Base-by-base conservation (phyloP, 1,140 invertebrate species). In the Proales similis region DNA sequence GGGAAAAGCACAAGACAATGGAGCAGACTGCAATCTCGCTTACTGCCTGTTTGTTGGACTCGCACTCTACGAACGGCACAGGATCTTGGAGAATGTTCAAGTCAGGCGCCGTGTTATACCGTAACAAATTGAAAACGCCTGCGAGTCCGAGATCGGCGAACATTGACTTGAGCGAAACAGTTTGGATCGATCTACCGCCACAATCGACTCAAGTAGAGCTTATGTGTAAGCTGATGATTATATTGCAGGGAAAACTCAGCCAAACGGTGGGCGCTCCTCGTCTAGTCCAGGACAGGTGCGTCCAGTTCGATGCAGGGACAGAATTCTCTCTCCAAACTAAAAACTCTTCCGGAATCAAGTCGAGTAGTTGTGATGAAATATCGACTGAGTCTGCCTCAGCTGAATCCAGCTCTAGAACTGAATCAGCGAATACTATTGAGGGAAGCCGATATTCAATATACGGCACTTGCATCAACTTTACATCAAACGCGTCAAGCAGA, bases 221-320 rank as follows among this genome's bases (percentile, higher is more conserved):
- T 14, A 57, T 57, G 51, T 57, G 51, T 57, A 57, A 57, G 22
- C 5, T 57, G 20, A 57, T 57, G 9, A 57, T 57, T 12, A 57
- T 57, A 7, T 42, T 57, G 7, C 51, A 57, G 32, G 51, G 51
- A 4, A 42, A 36, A 26, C 24, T 39, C 12, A 42, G 17, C 19
- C 36, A 57, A 26, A 24, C 36, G 20, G 27, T 27, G 12, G 51
- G 51, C 22, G 36, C 51, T 11, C 51, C 51, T 5, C 39, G 45
- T 29, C 22, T 57, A 14, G 51, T 57, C n/a, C 51, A 57, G 32
- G 51, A 57, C 27, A 17, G 51, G 24, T 57, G 26, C n/a, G 36
- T 57, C 12, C 51, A 57, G n/a, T 57, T 39, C 32, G 26, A 26
- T n/a, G 33, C 36, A 57, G 22, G 7, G n/a, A 26, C 30, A 24